A percentile compares a stretch with the other conserved stretches of the same genome.
Conservation (phyloP, 2,113 vertebrate species). For the Nicator chloris region DNA sequence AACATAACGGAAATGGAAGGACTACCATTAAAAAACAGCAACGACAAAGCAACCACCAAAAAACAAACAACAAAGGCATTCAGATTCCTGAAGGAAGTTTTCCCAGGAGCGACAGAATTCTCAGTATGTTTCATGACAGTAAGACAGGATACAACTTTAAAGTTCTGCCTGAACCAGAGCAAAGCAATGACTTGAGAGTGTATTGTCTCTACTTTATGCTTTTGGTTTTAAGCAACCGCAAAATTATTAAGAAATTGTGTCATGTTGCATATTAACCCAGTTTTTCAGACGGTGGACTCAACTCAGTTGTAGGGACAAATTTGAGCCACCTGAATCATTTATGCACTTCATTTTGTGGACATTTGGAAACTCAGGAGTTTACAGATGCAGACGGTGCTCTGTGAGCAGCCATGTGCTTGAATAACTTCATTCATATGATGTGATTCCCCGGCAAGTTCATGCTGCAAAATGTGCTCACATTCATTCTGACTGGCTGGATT, state of each 20-base stretch:
- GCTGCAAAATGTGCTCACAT: not conserved
- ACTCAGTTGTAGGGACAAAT: not conserved
- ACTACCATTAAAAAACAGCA: not conserved
- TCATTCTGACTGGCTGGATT: not conserved
- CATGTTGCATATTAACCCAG: not conserved
- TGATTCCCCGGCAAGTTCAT: not conserved
- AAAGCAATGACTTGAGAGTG: not conserved
- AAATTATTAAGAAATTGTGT: not conserved
- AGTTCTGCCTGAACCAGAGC: not conserved
- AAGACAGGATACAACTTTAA: not conserved
- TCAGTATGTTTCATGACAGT: not conserved
- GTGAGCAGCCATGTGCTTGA: not conserved
- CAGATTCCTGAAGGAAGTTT: not conserved
- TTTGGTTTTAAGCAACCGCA: not conserved
- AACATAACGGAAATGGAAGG: not conserved
- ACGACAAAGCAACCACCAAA: not conserved
- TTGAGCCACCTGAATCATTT: not conserved
- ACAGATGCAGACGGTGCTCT: rapidly evolving
- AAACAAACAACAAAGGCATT: not conserved
- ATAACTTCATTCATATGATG: not conserved
- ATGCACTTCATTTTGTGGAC: not conserved
- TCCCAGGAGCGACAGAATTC: not conserved
- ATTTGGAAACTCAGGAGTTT: not conserved
- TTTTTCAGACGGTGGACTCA: not conserved
- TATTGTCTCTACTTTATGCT: not conserved